Base-by-base conservation (phyloP, 2,888 invertebrate genomes). In the Osedax fenrisi region DNA sequence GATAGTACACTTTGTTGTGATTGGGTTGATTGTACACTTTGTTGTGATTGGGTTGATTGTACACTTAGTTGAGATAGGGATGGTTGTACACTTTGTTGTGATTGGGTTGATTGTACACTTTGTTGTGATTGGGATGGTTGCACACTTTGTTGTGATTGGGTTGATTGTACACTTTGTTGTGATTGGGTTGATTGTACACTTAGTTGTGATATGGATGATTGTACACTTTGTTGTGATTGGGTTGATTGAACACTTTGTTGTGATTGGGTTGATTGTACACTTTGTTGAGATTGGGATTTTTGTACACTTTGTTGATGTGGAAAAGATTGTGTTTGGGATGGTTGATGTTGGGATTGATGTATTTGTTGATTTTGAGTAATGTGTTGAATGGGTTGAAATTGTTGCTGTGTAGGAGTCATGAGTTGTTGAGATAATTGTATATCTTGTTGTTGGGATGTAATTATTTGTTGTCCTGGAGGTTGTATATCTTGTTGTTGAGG, bases 401-500 rank as follows among this genome's bases (percentile, higher is more conserved):
- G 26, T 69, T 70, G 70, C 56, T 71, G 71, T 25, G 26, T 22
- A 70, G 17, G 64, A 66, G 22, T 66, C 75, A 17, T 24, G 21
- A 10, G 62, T 61, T 5, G 75, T 64, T 17, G 69, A 27, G 62
- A 27, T 56, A 69, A 25, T 24, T 74, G 67, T 23, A 27, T 21
- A 3, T 68, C 68, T 17, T 27, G 67, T 24, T 68, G 74, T 69
- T 73, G 70, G 2, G 61, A 13, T 10, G 75, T 25, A 3, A 3
- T 5, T 10, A 72, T 25, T 5, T 41, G 66, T 21, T 25, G 56
- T 13, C 62, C 27, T n/a, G 24, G 27, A n/a, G 25, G 27, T 56
- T 71, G 61, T 27, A 22, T 23, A 2, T 13, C 22, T 25, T 62
- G 72, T 24, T 75, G 75, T 27, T 67, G 74, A 22, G 26, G 69